Conservation (phyloP, 2,113 vertebrate species). For the Datnioides undecimradiatus region DNA sequence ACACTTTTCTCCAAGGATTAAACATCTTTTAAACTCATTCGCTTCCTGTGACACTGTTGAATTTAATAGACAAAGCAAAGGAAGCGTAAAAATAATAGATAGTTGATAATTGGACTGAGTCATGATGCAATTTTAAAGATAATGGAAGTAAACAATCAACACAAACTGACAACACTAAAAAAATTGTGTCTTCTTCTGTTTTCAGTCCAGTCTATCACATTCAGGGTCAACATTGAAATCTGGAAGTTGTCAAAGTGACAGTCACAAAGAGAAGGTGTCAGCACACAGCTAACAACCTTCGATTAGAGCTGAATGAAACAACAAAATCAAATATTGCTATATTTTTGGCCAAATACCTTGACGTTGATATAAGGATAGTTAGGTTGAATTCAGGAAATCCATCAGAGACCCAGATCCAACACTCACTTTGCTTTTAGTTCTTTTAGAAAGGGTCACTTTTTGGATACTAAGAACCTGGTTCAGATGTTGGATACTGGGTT, state of each 20-base stretch:
- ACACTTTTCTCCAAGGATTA: background rate
- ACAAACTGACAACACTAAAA: background rate
- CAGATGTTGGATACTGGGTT: background rate
- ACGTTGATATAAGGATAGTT: too few relatives aligned
- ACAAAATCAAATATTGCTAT: too few relatives aligned
- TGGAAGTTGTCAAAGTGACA: background rate
- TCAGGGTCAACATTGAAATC: background rate
- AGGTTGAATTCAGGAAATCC: too few relatives aligned
- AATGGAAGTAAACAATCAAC: background rate
- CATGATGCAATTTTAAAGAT: background rate
- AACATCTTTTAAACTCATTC: background rate
- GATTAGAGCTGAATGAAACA: background rate
- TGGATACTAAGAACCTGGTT: too few relatives aligned
- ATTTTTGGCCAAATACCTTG: too few relatives aligned
- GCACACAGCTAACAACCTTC: background rate
- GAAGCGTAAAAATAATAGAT: background rate
- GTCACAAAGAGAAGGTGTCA: background rate
- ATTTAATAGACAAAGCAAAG: background rate
- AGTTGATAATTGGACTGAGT: background rate
- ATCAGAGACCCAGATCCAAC: background rate
- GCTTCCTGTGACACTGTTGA: background rate
- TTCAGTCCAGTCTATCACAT: background rate
- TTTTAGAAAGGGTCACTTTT: too few relatives aligned
- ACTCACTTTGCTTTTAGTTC: background rate
- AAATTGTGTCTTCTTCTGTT: background rate